Percentiles rank a stretch among this genome's conserved stretches.
Evolutionary conservation across 2,113 vertebrate genomes (phyloP).

Genomic region (Callithrix jacchus): DNA sequence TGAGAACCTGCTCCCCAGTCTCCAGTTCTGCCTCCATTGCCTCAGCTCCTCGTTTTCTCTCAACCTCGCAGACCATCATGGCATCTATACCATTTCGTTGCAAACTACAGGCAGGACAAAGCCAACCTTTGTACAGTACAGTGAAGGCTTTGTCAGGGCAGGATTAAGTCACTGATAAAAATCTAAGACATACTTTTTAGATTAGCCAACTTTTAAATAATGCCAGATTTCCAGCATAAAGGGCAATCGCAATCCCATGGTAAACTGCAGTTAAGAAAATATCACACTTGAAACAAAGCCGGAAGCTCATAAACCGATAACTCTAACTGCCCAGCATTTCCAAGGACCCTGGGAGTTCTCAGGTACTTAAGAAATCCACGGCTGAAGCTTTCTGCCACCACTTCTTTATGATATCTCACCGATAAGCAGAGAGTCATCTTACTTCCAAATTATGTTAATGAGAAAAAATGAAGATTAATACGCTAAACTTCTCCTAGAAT

Average conservation of each 20-base stretch:
- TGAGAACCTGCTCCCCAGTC: neutral
- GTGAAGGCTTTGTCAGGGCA: neutral
- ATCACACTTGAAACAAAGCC: neutral
- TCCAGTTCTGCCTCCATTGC: neutral
- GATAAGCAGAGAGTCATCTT: neutral
- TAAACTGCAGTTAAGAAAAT: slow-evolving; percentile 19
- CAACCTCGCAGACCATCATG: neutral
- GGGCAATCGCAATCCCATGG: neutral
- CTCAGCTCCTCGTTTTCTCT: neutral
- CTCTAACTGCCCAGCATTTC: neutral
- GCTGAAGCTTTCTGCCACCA: neutral
- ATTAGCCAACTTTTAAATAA: slow-evolving; percentile 37
- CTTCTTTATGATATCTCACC: neutral
- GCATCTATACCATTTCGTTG: neutral
- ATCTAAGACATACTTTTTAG: neutral
- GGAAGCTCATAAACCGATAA: neutral
- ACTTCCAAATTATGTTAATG: neutral
- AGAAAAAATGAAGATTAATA: neutral
- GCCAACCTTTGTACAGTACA: neutral
- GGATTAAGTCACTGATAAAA: neutral
- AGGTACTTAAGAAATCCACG: neutral
- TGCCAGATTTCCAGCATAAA: slow-evolving; percentile 29
- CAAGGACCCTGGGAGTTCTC: neutral
- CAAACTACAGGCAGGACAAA: fast-evolving
- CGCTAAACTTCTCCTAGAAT: neutral